Percentiles rank a stretch among this genome's conserved stretches.
Evolutionary conservation across 1,140 invertebrate species (phyloP).

Genomic region (Neelides sp.): DNA sequence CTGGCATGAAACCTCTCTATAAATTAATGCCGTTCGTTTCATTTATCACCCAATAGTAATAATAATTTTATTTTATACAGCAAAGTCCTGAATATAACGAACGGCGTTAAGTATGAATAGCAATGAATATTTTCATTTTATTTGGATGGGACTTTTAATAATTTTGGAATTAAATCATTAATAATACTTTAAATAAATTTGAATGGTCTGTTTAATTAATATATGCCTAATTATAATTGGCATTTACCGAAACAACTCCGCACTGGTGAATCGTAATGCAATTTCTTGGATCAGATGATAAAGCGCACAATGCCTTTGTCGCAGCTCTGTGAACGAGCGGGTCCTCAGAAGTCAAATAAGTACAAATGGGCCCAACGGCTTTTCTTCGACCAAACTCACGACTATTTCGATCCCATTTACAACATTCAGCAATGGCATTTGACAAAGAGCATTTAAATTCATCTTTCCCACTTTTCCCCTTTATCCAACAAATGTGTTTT

Average conservation of each 20-base stretch:
- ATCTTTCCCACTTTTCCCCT: slow-evolving; percentile 55
- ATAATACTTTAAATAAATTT: background rate
- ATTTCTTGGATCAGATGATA: slow-evolving; percentile 81
- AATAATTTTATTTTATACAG: too few species aligned
- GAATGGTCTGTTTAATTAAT: background rate
- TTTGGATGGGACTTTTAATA: too few species aligned
- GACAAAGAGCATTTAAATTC: slow-evolving; percentile 70
- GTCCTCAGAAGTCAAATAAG: slow-evolving; percentile 56
- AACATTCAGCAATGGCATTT: slow-evolving; percentile 77
- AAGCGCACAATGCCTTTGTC: slow-evolving; percentile 69
- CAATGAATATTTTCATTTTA: too few species aligned
- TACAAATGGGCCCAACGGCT: slow-evolving; percentile 46
- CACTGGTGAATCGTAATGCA: slow-evolving; percentile 85
- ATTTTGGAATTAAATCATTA: background rate
- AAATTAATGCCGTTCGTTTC: too few species aligned
- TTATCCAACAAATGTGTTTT: background rate
- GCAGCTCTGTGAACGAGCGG: slow-evolving; percentile 68
- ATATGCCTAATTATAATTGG: too few species aligned
- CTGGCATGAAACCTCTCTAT: too few species aligned
- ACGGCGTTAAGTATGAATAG: too few species aligned
- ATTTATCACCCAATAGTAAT: too few species aligned
- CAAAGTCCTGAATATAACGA: too few species aligned
- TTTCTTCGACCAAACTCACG: slow-evolving; percentile 68
- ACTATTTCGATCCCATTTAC: slow-evolving; percentile 73
- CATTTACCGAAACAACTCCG: slow-evolving; percentile 55